A percentile compares a stretch with the other conserved stretches of the same genome.
phyloP scores from a whole-genome alignment of 2,888 invertebrate species.

The Polymixis flavicincta region DNA sequence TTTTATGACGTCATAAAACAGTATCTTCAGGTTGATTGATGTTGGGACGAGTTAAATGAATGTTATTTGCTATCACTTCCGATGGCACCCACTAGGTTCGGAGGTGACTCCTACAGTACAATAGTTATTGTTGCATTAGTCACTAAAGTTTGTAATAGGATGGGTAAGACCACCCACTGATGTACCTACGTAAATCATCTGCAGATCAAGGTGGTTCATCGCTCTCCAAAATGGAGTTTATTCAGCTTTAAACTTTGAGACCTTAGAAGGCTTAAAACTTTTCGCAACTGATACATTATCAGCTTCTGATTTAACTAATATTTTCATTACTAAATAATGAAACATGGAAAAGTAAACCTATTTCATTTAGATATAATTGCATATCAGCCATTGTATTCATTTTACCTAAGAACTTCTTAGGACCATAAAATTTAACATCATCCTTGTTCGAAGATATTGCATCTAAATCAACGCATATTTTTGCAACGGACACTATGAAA shows the following conservation, averaged over 20 bases:
- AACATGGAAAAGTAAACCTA: not conserved
- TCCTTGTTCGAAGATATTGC: constrained; percentile 51
- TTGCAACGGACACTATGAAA: constrained; percentile 62
- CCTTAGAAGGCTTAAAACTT: not conserved
- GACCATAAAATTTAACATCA: constrained; percentile 42
- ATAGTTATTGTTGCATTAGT: constrained; percentile 42
- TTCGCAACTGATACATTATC: not conserved
- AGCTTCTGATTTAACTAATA: not conserved
- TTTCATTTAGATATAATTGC: not conserved
- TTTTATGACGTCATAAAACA: constrained; percentile 26
- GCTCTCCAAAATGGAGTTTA: constrained; percentile 7
- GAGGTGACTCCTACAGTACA: constrained; percentile 51
- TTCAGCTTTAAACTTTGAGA: constrained; percentile 9
- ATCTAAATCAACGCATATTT: constrained; percentile 67
- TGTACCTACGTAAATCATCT: constrained; percentile 37
- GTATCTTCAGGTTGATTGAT: constrained; percentile 6
- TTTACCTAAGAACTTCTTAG: constrained; percentile 15
- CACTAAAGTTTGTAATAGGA: constrained; percentile 44
- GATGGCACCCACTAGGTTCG: constrained; percentile 44
- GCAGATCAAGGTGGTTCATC: constrained; percentile 26
- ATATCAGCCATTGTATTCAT: constrained; percentile 19
- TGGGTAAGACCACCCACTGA: constrained; percentile 45
- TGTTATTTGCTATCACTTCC: constrained; percentile 29
- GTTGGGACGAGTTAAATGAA: constrained; percentile 12
- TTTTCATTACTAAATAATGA: not conserved